A percentile compares a stretch with the other conserved stretches of the same genome.
These are phyloP conservation scores for Danionella dracula DNA, from an alignment of 2,797 vertebrate species.

Conservation along the genomic window DNA sequence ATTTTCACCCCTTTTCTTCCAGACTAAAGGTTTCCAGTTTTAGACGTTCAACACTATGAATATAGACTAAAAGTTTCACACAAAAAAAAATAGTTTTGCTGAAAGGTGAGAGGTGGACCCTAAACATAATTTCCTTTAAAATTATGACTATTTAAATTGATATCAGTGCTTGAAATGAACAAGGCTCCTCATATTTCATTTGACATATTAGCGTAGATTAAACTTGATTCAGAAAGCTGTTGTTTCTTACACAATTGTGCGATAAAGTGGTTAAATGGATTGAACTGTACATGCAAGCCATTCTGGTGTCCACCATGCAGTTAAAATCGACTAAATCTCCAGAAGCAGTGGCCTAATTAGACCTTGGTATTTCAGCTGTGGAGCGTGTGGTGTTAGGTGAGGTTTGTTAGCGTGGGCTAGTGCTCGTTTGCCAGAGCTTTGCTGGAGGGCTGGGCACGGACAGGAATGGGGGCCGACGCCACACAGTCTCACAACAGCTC, in stretches of 20 bases:
- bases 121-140: no score
- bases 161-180: no score
- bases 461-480: slow-evolving; percentile 30
- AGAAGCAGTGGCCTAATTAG: slow-evolving; percentile 7
- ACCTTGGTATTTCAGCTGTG: slow-evolving; percentile 24
- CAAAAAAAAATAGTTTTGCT: no score
- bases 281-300: not conserved
- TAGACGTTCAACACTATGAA: no score
- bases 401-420: slow-evolving; percentile 25
- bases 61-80: no score
- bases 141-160: no score
- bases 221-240: no score
- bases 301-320: not conserved
- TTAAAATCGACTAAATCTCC: slow-evolving; percentile 5
- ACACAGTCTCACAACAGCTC: slow-evolving; percentile 45
- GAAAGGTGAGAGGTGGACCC: no score
- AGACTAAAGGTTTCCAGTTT: no score
- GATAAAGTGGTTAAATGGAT: not conserved
- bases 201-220: no score
- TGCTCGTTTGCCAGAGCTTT: slow-evolving; percentile 31
- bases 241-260: not conserved
- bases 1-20: no score
- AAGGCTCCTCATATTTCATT: no score
- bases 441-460: slow-evolving; percentile 41
- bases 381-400: slow-evolving; percentile 35